phyloP scores from a whole-genome alignment of 2,888 invertebrate species.

The Andrena hattorfiana region DNA sequence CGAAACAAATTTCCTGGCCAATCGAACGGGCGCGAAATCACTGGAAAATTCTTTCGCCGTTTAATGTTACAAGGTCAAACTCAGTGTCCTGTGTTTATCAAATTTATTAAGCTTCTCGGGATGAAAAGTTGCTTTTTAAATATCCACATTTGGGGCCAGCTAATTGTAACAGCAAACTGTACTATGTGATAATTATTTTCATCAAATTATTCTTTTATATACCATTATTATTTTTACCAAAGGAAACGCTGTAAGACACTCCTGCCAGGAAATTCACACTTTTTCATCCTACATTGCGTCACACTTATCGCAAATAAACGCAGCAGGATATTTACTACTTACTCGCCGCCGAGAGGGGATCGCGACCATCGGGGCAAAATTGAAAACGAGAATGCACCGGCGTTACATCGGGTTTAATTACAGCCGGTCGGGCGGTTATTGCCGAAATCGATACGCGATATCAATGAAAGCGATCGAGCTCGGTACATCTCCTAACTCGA shows the following conservation, averaged over 20 bases:
- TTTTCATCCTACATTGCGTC: background rate
- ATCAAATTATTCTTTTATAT: too few species aligned
- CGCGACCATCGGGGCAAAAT: conserved; percentile 6
- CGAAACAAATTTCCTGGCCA: conserved; percentile 31
- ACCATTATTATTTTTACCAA: background rate
- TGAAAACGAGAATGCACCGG: conserved; percentile 21
- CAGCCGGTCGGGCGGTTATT: conserved; percentile 17
- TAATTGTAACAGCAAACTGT: too few species aligned
- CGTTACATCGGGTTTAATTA: conserved; percentile 41
- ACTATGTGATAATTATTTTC: too few species aligned
- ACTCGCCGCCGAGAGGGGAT: background rate
- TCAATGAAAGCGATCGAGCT: conserved; percentile 30
- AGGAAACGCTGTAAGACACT: background rate
- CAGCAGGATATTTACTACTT: conserved; percentile 17
- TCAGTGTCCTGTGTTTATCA: background rate
- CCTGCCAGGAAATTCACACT: background rate
- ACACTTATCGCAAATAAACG: background rate
- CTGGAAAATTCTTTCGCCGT: background rate
- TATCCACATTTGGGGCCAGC: too few species aligned
- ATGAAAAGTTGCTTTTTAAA: too few species aligned
- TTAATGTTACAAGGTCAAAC: background rate
- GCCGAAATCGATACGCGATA: conserved; percentile 53
- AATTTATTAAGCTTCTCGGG: too few species aligned
- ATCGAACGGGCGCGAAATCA: background rate
- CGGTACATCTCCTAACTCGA: conserved; percentile 1